Conservation (phyloP, 2,797 vertebrate species). For the Halcyon chelicuti region DNA sequence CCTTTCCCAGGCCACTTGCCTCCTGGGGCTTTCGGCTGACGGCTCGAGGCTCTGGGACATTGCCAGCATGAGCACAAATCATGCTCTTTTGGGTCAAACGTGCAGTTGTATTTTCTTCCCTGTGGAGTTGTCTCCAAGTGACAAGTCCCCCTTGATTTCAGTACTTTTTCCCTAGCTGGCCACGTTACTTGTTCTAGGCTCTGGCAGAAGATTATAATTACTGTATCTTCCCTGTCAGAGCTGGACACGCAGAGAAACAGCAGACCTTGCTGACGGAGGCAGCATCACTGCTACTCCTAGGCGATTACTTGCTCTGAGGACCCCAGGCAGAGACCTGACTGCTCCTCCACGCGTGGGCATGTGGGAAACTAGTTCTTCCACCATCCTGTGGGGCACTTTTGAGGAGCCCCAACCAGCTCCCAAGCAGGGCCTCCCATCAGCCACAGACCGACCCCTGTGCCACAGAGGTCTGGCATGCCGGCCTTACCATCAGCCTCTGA, state of each 20-base stretch:
- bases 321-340: not conserved
- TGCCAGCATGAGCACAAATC: not conserved
- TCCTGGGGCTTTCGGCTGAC: not conserved
- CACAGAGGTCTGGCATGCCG: fast-evolving
- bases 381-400: fast-evolving
- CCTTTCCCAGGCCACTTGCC: conserved; percentile 22
- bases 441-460: fast-evolving
- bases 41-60: not conserved
- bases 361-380: not conserved
- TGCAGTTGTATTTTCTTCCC: not conserved
- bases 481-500: fast-evolving
- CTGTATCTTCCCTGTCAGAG: not conserved
- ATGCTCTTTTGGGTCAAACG: not conserved
- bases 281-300: not conserved
- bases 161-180: not conserved
- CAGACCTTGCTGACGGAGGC: not conserved
- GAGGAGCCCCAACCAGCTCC: not conserved
- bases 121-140: not conserved
- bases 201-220: not conserved
- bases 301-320: not conserved
- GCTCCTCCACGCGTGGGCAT: fast-evolving
- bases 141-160: not conserved
- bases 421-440: fast-evolving
- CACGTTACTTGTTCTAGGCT: not conserved
- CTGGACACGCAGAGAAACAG: fast-evolving